Conservation (phyloP, 2,888 invertebrate species). For the Xylophagus ater region DNA sequence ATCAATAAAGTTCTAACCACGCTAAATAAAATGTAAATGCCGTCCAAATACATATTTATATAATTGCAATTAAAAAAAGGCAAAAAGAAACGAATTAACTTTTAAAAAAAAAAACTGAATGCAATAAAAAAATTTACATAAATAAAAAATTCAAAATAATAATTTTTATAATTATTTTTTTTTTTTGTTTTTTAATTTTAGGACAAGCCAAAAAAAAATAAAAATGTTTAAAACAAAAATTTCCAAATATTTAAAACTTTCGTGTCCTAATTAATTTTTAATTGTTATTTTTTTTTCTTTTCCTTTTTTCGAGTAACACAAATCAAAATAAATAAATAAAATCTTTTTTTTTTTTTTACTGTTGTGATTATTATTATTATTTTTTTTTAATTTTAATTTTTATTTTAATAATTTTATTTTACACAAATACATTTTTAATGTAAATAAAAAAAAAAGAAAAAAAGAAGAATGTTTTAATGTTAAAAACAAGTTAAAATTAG, state of each 20-base stretch:
- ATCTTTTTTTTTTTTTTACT: slow-evolving; percentile 8
- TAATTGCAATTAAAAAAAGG: slow-evolving; percentile 23
- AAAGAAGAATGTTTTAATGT: slow-evolving; percentile 1
- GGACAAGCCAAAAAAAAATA: no score
- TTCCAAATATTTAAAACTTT: not conserved
- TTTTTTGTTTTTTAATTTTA: slow-evolving; percentile 26
- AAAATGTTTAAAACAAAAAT: no score
- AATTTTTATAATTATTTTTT: slow-evolving; percentile 30
- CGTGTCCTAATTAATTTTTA: not conserved
- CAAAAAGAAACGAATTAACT: slow-evolving; percentile 12
- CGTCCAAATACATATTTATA: slow-evolving; percentile 11
- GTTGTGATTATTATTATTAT: slow-evolving; percentile 11
- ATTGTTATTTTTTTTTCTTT: not conserved
- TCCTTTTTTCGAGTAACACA: not conserved
- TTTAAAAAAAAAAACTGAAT: slow-evolving; percentile 21
- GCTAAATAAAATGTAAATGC: not conserved
- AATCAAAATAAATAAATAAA: slow-evolving; percentile 8
- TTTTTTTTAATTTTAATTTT: slow-evolving; percentile 8
- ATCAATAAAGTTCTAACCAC: no score
- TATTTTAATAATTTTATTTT: slow-evolving; percentile 4
- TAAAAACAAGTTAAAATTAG: slow-evolving; percentile 7
- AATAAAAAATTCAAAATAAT: slow-evolving; percentile 15
- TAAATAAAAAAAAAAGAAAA: slow-evolving; percentile 2
- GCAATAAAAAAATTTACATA: slow-evolving; percentile 35
- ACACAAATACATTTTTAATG: slow-evolving; percentile 4